These are phyloP conservation scores for Pica pica DNA, from an alignment of 2,113 vertebrate species.

Conservation along the genomic window DNA sequence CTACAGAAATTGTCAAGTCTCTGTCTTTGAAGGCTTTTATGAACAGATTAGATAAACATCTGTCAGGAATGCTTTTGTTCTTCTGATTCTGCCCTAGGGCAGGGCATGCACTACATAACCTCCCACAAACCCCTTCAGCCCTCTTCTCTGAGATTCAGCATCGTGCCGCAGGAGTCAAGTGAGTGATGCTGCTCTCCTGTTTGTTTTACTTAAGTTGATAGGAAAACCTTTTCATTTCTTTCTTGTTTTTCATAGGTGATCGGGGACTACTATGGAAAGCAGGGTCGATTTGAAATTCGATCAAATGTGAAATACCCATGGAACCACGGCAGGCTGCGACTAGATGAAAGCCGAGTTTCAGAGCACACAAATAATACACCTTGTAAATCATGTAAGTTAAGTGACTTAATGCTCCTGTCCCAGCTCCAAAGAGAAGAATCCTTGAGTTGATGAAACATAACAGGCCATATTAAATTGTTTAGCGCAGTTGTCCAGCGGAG, in stretches of 20 bases:
- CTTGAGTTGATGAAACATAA: not conserved
- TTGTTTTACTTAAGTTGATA: not conserved
- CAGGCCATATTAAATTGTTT: not conserved
- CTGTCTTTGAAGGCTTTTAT: not conserved
- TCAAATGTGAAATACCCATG: slow-evolving; percentile 82
- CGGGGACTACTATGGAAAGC: slow-evolving; percentile 88
- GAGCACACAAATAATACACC: slow-evolving; percentile 71
- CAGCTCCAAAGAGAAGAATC: not conserved
- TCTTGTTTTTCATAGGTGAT: slow-evolving; percentile 76
- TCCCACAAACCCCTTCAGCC: not conserved
- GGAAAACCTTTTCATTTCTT: not conserved
- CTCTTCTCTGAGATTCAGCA: not conserved
- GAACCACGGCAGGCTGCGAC: slow-evolving; percentile 68
- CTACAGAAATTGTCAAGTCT: not conserved
- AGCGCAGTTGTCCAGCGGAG: not conserved
- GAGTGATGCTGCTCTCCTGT: not conserved
- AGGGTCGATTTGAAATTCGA: slow-evolving; percentile 83
- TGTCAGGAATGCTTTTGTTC: slow-evolving; percentile 9
- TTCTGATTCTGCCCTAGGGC: not conserved
- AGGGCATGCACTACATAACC: not conserved
- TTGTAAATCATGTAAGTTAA: slow-evolving; percentile 89
- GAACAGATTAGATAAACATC: not conserved
- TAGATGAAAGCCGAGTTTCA: slow-evolving; percentile 65
- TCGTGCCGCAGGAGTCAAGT: not conserved
- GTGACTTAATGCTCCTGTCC: slow-evolving; percentile 12